Evolutionary conservation across 2,888 invertebrate species (phyloP).

Genomic region (Pammene fasciana): DNA sequence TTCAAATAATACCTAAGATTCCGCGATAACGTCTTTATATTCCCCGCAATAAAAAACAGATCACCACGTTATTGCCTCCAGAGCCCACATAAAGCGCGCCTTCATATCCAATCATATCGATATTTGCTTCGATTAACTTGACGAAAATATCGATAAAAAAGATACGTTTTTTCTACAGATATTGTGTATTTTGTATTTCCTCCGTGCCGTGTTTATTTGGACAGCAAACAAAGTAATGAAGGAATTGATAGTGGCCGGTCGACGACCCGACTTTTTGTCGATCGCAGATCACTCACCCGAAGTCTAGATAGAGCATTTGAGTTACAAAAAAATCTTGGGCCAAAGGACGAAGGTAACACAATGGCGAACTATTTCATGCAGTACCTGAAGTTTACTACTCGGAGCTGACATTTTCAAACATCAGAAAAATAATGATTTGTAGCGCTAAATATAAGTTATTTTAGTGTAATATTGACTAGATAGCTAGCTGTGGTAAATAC

Average conservation of each 20-base stretch:
- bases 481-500: too few species aligned
- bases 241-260: constrained; percentile 70
- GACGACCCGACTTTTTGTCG: constrained; percentile 56
- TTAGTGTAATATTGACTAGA: too few species aligned
- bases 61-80: constrained; percentile 54
- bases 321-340: too few species aligned
- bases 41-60: constrained; percentile 35
- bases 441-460: too few species aligned
- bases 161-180: constrained; percentile 69
- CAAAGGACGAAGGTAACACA: too few species aligned
- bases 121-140: constrained; percentile 76
- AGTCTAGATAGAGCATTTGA: background rate
- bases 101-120: constrained; percentile 65
- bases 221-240: constrained; percentile 71
- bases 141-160: constrained; percentile 73
- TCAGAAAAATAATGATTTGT: too few species aligned
- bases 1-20: constrained; percentile 17
- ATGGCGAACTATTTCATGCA: too few species aligned
- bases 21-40: constrained; percentile 17
- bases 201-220: constrained; percentile 75
- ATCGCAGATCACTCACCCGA: background rate
- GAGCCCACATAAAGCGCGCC: constrained; percentile 58
- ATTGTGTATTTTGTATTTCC: constrained; percentile 66
- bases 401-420: too few species aligned
- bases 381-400: too few species aligned